phyloP scores from a whole-genome alignment of 2,797 vertebrate genomes.

The Halcyon smyrnensis region DNA sequence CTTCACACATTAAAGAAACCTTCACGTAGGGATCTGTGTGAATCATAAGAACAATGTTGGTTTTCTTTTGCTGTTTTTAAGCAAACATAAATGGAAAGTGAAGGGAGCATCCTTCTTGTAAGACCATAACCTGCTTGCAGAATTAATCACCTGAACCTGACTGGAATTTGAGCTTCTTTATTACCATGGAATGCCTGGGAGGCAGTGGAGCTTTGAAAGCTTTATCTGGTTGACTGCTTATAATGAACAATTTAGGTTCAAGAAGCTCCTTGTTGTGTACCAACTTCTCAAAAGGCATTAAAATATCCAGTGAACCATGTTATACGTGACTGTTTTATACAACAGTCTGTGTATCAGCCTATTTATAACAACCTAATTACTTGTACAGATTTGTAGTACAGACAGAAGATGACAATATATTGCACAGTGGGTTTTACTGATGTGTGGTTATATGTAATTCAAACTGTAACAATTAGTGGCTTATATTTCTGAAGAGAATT shows the following conservation, averaged over 20 bases:
- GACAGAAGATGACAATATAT: conserved; percentile 13
- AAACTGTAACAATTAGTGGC: background rate
- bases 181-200: background rate
- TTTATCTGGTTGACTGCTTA: conserved; percentile 18
- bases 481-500: background rate
- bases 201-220: background rate
- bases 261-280: background rate
- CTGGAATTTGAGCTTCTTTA: conserved; percentile 5
- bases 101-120: background rate
- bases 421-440: background rate
- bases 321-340: background rate
- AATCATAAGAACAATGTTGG: conserved; percentile 38
- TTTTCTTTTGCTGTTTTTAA: conserved; percentile 28
- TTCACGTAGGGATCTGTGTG: conserved; percentile 96
- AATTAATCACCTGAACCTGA: background rate
- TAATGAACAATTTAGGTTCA: conserved; percentile 57
- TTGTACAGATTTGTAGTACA: background rate
- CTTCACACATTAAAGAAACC: conserved; percentile 97
- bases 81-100: background rate
- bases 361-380: conserved; percentile 43
- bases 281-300: conserved; percentile 41
- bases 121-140: background rate
- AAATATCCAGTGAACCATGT: background rate
- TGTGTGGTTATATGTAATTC: background rate
- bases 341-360: conserved; percentile 4